Base-by-base conservation (phyloP, 2,113 vertebrate genomes). In the Lampris incognitus region DNA sequence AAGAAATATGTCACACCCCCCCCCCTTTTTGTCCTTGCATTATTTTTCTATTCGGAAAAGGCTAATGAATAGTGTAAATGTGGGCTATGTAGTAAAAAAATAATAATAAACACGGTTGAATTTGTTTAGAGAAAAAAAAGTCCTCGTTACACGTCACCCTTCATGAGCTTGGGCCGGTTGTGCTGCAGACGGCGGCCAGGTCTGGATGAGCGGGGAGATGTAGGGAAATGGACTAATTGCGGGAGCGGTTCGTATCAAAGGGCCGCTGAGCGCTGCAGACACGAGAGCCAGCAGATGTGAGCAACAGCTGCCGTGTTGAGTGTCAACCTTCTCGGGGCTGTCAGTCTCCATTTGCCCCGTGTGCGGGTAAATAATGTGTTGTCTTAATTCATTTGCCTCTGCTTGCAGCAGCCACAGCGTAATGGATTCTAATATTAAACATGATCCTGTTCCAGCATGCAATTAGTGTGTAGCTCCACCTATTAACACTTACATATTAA, bases 401-500 rank as follows among this genome's bases (percentile, higher is more conserved):
- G 49, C 66, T 76, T 67, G 72, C 90, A 87, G 76, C 91, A 91
- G 85, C 84, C 72, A 80, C 81, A 38, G 68, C 72, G 37, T 93
- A 88, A 93, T 92, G 79, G 84, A 83, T 87, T 90, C 85, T 89
- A 88, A 85, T 92, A 90, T 93, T 92, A 87, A 87, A 85, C 83
- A 88, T 66, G 80, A 77, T 88, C 65, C 1, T 9, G 44, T 92
- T 92, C 86, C 83, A 91, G 83, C 68, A 42, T 75, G 88, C 87
- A 92, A 90, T 91, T 95, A 93, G 91, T 85, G 74, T 41, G 65
- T 82, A 62, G 91, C 88, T 79, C 79, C 87, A 87, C 91, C 84
- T 91, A 93, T 94, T 94, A 94, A 92, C 82, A 80, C 76, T 71
- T 82, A 60, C 85, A 87, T 90, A 93, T 86, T 84, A 87, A 92